These are phyloP conservation scores for Coenobita brevimanus DNA, from an alignment of 1,140 invertebrate genomes.

Conservation along the genomic window DNA sequence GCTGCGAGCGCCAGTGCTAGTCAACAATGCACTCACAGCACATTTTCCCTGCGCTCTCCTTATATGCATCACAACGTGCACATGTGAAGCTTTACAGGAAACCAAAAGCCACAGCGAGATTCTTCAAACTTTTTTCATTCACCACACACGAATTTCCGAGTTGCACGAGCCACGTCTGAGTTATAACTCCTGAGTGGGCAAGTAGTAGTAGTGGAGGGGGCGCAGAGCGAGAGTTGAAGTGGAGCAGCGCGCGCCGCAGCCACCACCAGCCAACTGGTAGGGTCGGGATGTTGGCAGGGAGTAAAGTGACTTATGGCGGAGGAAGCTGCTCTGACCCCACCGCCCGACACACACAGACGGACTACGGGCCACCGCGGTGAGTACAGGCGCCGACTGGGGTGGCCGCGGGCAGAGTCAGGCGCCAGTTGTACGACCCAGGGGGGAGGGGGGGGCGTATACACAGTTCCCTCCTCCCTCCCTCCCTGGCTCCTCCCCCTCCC, in stretches of 20 bases:
- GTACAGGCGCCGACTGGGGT: constrained; percentile 54
- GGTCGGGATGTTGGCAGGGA: constrained; percentile 27
- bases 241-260: background rate
- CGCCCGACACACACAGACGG: constrained; percentile 36
- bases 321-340: constrained; percentile 36
- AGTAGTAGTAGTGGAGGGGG: too few relatives aligned
- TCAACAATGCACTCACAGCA: constrained; percentile 19
- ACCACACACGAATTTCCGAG: constrained; percentile 34
- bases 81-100: background rate
- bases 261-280: background rate
- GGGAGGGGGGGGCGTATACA: background rate
- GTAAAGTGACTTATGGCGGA: constrained; percentile 42
- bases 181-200: too few relatives aligned
- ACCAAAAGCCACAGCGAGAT: constrained; percentile 30
- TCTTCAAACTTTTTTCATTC: background rate
- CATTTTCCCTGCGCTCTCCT: background rate
- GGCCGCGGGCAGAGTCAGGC: constrained; percentile 41
- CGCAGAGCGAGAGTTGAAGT: background rate
- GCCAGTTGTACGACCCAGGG: constrained; percentile 45
- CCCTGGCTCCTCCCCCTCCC: too few relatives aligned
- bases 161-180: background rate
- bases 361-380: constrained; percentile 37
- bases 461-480: too few relatives aligned
- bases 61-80: background rate
- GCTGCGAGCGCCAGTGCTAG: background rate